Evolutionary conservation across 2,113 vertebrate species (phyloP).

Genomic region (Eupsittula cactorum): DNA sequence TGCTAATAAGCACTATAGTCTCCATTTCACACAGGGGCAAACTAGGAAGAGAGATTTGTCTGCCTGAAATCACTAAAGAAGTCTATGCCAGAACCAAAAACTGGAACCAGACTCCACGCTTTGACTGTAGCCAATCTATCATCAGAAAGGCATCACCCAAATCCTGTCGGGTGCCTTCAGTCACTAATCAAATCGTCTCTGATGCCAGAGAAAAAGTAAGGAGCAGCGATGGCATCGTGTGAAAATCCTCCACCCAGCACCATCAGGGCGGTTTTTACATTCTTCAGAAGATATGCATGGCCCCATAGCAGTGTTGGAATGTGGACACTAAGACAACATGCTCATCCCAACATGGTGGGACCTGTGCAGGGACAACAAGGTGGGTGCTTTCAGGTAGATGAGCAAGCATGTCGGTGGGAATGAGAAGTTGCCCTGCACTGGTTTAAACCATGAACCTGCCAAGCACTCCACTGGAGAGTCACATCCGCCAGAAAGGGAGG

Average conservation of each 20-base stretch:
- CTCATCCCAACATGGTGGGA: fast-evolving
- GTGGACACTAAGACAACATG: fast-evolving
- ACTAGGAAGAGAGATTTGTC: not conserved
- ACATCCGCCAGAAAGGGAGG: not conserved
- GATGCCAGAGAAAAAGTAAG: not conserved
- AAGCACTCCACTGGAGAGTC: fast-evolving
- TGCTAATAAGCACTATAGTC: not conserved
- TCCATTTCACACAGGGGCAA: not conserved
- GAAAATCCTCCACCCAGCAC: not conserved
- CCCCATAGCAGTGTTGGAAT: not conserved
- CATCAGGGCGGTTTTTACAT: not conserved
- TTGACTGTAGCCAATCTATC: not conserved
- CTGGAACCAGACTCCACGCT: not conserved
- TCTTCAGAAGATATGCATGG: not conserved
- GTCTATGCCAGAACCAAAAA: not conserved
- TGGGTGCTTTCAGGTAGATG: fast-evolving
- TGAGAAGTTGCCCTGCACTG: not conserved
- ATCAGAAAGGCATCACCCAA: not conserved
- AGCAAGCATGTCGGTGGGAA: fast-evolving
- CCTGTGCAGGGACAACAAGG: fast-evolving
- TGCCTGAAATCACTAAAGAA: not conserved
- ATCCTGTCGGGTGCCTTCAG: not conserved
- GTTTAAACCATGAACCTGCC: not conserved
- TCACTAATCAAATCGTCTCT: not conserved
- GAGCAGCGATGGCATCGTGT: not conserved